Evolutionary conservation across 2,797 vertebrate species (phyloP).

Genomic region (Discoglossus pictus): DNA sequence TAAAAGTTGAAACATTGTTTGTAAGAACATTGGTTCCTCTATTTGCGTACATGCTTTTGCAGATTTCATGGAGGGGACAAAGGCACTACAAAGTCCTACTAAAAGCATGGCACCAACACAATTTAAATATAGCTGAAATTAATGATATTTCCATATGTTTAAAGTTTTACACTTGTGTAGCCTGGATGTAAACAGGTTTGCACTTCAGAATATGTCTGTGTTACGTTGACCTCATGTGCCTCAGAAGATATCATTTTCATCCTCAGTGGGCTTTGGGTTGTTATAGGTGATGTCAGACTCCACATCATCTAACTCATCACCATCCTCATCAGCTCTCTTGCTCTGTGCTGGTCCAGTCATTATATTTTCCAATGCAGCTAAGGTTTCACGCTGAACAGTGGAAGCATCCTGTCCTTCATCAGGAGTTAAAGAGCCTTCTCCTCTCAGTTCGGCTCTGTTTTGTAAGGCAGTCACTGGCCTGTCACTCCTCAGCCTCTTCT

Average conservation of each 20-base stretch:
- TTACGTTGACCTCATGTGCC: constrained; percentile 23
- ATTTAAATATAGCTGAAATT: no score
- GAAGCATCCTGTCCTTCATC: constrained; percentile 32
- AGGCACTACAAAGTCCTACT: no score
- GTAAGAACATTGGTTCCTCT: no score
- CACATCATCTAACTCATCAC: constrained; percentile 29
- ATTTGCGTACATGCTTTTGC: no score
- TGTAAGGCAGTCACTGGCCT: constrained; percentile 9
- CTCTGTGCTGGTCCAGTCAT: constrained; percentile 17
- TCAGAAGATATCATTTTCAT: constrained; percentile 50
- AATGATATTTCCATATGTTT: no score
- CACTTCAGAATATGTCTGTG: background rate
- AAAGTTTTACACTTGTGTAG: background rate
- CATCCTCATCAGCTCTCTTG: constrained; percentile 6
- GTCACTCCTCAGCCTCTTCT: constrained; percentile 61
- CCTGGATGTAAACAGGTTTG: constrained; percentile 1
- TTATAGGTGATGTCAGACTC: constrained; percentile 59
- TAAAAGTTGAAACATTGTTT: no score
- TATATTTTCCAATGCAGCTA: constrained; percentile 25
- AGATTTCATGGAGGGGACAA: no score
- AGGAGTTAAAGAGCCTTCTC: constrained; percentile 3
- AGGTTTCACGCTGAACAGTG: background rate
- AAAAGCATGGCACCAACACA: no score
- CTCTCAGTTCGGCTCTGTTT: constrained; percentile 16
- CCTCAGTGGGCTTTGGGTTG: constrained; percentile 5